Evolutionary conservation across 2,888 invertebrate genomes (phyloP).

Genomic region (Aleiodes testaceus): DNA sequence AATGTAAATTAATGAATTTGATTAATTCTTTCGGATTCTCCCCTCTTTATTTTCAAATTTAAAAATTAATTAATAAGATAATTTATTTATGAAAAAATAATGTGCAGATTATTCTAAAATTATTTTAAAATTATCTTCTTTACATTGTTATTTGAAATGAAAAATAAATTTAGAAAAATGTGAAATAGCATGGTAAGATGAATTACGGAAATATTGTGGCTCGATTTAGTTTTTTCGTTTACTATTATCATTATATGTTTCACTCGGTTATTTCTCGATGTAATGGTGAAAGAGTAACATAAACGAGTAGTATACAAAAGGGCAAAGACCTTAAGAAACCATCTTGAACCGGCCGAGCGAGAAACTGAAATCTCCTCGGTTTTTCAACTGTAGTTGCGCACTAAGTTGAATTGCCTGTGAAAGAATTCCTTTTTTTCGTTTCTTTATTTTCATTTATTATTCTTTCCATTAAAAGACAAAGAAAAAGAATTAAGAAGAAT

Average conservation of each 20-base stretch:
- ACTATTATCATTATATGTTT: constrained; percentile 6
- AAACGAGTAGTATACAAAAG: constrained; percentile 33
- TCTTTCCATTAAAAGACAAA: neutral
- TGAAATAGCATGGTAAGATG: constrained; percentile 1
- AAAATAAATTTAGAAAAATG: too few relatives aligned
- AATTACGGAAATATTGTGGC: neutral
- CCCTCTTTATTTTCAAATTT: too few relatives aligned
- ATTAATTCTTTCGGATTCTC: too few relatives aligned
- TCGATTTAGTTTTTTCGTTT: neutral
- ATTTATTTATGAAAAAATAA: too few relatives aligned
- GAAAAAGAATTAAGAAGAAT: constrained; percentile 21
- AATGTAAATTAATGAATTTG: constrained; percentile 40
- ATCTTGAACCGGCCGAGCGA: constrained; percentile 42
- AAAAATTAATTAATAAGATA: too few relatives aligned
- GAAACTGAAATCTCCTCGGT: constrained; percentile 30
- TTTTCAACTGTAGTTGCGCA: constrained; percentile 25
- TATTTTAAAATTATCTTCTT: too few relatives aligned
- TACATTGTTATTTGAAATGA: too few relatives aligned
- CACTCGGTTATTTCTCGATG: constrained; percentile 21
- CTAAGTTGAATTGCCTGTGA: constrained; percentile 26
- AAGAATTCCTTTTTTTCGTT: neutral
- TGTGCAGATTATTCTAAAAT: too few relatives aligned
- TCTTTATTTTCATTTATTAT: neutral
- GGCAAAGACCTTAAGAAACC: constrained; percentile 40
- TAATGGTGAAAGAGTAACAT: constrained; percentile 18